Evolutionary conservation across 2,113 vertebrate genomes (phyloP), one percentile per base, ranked within the genome.

Genomic region (Chelonoidis abingdonii): DNA sequence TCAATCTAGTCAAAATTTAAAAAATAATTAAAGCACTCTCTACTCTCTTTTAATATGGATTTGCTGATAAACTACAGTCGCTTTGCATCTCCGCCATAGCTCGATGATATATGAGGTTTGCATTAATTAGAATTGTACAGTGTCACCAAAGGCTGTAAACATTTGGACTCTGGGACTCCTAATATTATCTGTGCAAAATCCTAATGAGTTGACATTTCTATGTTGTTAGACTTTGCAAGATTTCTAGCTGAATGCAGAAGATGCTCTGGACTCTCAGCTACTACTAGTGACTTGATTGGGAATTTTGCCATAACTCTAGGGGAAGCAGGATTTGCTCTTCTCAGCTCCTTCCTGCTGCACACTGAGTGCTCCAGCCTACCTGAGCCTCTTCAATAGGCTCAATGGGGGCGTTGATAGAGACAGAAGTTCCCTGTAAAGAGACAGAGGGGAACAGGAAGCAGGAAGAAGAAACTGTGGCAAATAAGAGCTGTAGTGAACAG

Each of bases 101-200:
- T 44, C 3, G 9, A 44, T 24, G 80, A 5, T 80, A 52, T 27
- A 49, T 14, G 87, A 25, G 41, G 21, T 87, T 54, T 49, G 41
- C 24, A 0, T 62, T 49, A 3, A 0, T 24, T 19, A 10, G 27
- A 54, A 1, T 54, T 89, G 47, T 53, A 5, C 86, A 38, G 44
- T 1, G 6, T 31, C 13, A 21, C 13, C 7, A 27, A 57, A n/a
- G 41, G 44, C 84, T 86, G 0, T 0, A 6, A 79, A 80, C 0
- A 0, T n/a, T 31, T 84, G 53, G 13, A 1, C 81, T 38, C 5
- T 24, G 75, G n/a, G 69, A 57, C 53, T 31, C 35, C 29, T 89
- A 87, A 76, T 87, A 80, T 84, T 90, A 31, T 75, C 41, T 76
- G 72, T 44, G 41, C 72, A 76, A 76, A 76, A 44, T 44, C 41